Evolutionary conservation across 2,113 vertebrate genomes (phyloP).

Genomic region (Carassius carassius): DNA sequence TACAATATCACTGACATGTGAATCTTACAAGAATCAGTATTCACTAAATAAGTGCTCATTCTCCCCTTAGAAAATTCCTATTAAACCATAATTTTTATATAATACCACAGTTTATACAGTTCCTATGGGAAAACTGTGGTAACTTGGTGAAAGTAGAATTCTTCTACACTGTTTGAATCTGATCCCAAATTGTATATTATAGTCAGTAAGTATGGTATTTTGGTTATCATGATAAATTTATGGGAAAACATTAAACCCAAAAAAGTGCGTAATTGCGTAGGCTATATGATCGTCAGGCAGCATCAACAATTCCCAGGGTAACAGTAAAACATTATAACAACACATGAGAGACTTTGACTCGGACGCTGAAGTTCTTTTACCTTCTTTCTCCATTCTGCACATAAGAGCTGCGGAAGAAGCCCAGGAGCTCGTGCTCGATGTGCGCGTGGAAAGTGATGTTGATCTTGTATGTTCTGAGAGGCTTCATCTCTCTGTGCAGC

Average conservation of each 20-base stretch:
- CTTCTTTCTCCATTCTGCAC: conserved; percentile 85
- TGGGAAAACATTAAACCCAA: not conserved
- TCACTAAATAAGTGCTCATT: too few species aligned
- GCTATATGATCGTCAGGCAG: not conserved
- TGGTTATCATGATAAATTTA: not conserved
- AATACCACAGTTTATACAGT: not conserved
- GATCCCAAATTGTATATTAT: not conserved
- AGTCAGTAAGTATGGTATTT: not conserved
- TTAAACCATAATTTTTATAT: too few species aligned
- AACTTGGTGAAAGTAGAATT: not conserved
- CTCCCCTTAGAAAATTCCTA: too few species aligned
- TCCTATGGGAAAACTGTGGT: not conserved
- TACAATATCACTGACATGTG: not conserved
- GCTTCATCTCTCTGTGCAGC: conserved; percentile 88
- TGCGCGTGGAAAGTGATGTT: conserved; percentile 89
- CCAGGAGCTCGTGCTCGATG: conserved; percentile 92
- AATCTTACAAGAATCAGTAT: not conserved
- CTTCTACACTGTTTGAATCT: not conserved
- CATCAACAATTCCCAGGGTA: not conserved
- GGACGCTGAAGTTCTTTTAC: conserved; percentile 65
- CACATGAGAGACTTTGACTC: not conserved
- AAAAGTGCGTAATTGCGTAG: not conserved
- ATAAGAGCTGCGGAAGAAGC: conserved; percentile 95
- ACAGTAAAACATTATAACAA: not conserved
- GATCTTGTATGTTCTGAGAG: conserved; percentile 83